Conservation (phyloP, 2,888 invertebrate species). For the Drosophila multiciliata region DNA sequence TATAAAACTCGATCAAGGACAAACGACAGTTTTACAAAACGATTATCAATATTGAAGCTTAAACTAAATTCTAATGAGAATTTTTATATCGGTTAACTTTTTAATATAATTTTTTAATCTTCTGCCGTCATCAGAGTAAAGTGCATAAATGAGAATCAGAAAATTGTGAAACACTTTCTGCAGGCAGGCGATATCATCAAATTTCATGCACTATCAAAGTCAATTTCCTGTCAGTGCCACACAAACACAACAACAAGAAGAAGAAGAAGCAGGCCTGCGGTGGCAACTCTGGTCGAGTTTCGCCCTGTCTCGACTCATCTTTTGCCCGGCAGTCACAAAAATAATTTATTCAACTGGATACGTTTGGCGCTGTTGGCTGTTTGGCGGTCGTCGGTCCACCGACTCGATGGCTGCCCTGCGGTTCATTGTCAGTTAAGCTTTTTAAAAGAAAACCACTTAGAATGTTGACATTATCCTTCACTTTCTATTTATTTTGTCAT, state of each 20-base stretch:
- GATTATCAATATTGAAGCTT: not conserved
- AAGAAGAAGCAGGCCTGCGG: slow-evolving; percentile 5
- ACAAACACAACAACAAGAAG: not conserved
- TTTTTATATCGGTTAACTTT: not conserved
- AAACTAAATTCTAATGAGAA: not conserved
- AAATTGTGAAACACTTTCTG: slow-evolving; percentile 60
- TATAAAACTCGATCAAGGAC: not conserved
- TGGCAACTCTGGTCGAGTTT: slow-evolving; percentile 28
- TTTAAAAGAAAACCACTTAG: slow-evolving; percentile 81
- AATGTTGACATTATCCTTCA: slow-evolving; percentile 82
- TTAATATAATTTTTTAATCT: not conserved
- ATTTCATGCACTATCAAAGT: slow-evolving; percentile 81
- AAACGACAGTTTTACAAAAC: too few species aligned
- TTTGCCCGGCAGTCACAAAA: slow-evolving; percentile 58
- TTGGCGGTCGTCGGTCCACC: slow-evolving; percentile 36
- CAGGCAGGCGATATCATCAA: slow-evolving; percentile 68
- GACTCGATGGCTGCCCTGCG: slow-evolving; percentile 71
- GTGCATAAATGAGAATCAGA: slow-evolving; percentile 40
- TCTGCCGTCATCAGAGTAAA: not conserved
- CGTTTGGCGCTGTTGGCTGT: slow-evolving; percentile 61
- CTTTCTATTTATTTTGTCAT: slow-evolving; percentile 81
- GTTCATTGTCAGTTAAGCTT: slow-evolving; percentile 80
- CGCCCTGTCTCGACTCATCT: slow-evolving; percentile 9
- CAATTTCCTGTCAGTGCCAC: slow-evolving; percentile 68
- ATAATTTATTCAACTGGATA: slow-evolving; percentile 80